phyloP scores from a whole-genome alignment of 2,797 vertebrate species.

The Monodelphis domestica region DNA sequence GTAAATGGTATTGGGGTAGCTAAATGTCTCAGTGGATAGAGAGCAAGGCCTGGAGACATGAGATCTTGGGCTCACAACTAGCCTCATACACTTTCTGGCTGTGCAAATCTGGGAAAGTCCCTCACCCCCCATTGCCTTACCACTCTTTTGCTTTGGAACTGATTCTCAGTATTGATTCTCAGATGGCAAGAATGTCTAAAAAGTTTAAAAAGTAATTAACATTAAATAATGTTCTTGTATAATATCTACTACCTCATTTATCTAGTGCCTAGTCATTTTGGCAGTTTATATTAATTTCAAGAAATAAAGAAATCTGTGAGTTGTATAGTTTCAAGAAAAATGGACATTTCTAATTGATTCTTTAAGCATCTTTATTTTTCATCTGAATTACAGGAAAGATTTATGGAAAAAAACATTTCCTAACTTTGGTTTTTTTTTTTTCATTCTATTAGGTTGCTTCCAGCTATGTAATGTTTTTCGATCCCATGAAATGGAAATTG shows the following conservation, averaged over 20 bases:
- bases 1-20: not conserved
- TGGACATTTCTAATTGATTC: not conserved
- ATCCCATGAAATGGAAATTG: slow-evolving; percentile 98
- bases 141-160: too few species aligned
- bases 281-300: not conserved
- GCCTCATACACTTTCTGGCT: too few species aligned
- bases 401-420: not conserved
- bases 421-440: slow-evolving; percentile 58
- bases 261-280: too few species aligned
- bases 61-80: too few species aligned
- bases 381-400: too few species aligned
- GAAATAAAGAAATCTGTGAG: not conserved
- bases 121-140: too few species aligned
- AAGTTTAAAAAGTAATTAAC: not conserved
- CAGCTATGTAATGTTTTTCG: slow-evolving; percentile 99
- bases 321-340: not conserved
- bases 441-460: slow-evolving; percentile 93
- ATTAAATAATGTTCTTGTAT: not conserved
- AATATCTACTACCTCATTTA: not conserved
- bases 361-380: not conserved
- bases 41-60: too few species aligned
- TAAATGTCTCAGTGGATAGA: too few species aligned
- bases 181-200: too few species aligned
- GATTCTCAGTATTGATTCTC: too few species aligned
- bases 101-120: too few species aligned